Conservation (phyloP, 2,113 vertebrate species). For the Ia io region DNA sequence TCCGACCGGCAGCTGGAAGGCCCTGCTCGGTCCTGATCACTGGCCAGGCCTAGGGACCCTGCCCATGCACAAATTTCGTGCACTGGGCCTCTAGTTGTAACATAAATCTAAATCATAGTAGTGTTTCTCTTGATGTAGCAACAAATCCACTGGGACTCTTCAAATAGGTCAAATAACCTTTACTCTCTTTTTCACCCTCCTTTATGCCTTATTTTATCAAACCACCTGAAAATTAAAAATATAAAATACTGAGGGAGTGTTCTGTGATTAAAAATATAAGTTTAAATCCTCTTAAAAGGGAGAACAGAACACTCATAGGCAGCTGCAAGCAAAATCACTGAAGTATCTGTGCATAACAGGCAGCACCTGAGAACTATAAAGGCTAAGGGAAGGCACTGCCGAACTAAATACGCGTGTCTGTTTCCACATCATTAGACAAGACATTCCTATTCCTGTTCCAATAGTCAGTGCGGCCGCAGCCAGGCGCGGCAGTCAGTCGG, state of each 20-base stretch:
- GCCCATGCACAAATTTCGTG: too few species aligned
- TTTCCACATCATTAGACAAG: constrained; percentile 38
- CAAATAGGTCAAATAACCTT: background rate
- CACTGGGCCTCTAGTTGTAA: background rate
- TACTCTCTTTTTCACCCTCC: background rate
- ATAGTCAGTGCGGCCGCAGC: background rate
- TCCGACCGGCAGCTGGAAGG: too few species aligned
- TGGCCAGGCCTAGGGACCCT: too few species aligned
- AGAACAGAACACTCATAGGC: background rate
- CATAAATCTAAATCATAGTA: background rate
- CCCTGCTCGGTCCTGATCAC: too few species aligned
- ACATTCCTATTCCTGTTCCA: background rate
- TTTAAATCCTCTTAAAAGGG: background rate
- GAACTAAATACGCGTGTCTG: background rate
- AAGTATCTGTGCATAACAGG: background rate
- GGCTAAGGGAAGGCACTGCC: background rate
- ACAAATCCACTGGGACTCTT: background rate
- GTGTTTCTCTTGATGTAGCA: background rate
- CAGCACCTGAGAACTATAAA: background rate
- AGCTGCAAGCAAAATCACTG: background rate
- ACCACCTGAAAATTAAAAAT: background rate
- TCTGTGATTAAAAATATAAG: constrained; percentile 30
- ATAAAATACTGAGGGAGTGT: background rate
- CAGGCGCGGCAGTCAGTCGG: background rate
- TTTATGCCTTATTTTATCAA: background rate